Base-by-base conservation (phyloP, 2,113 vertebrate species). In the Chauna torquata region DNA sequence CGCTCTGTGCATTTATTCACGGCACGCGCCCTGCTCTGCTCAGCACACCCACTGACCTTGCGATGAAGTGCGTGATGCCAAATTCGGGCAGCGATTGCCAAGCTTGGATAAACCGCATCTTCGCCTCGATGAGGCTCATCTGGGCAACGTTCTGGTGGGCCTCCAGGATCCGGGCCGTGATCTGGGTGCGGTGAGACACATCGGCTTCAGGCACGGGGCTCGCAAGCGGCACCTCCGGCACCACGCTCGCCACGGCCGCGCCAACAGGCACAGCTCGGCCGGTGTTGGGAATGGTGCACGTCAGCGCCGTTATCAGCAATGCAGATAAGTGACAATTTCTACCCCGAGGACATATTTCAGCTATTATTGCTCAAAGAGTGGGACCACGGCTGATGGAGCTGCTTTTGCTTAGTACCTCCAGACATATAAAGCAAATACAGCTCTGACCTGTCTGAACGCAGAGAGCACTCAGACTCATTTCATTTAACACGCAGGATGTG, bases 61-160 rank as follows among this genome's bases (percentile, higher is more conserved):
- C 99, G 4, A 99, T 98, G 92, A 99, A 99, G 92, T 99, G 99
- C n/a, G 99, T 99, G 98, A 99, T 99, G 97, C 99, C 99, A 12
- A 99, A 99, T 96, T 99, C 99, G 0, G 99, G 99, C 87, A 99
- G 98, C 2, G 99, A 99, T 97, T 99, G 99, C 99, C 99, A 99
- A 3, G 99, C 99, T 94, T 99, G 99, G 52, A 99, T 99, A 76
- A 99, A 99, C 52, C 99, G 98, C 99, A 99, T 99, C 98, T 99
- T 99, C 82, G 99, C 99, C 97, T 99, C 99, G 54, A 99, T 99
- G 38, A 99, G 99, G 95, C 99, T 99, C 99, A 99, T 99, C 97
- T 99, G 99, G 52, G 99, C 99, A 50, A 99, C 99, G 34, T 99
- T 99, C 98, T 99, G 99, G 96, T 99, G 99, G 94, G 99, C 99